Conservation (phyloP, 2,113 vertebrate genomes). For the Trogon surrucura region DNA sequence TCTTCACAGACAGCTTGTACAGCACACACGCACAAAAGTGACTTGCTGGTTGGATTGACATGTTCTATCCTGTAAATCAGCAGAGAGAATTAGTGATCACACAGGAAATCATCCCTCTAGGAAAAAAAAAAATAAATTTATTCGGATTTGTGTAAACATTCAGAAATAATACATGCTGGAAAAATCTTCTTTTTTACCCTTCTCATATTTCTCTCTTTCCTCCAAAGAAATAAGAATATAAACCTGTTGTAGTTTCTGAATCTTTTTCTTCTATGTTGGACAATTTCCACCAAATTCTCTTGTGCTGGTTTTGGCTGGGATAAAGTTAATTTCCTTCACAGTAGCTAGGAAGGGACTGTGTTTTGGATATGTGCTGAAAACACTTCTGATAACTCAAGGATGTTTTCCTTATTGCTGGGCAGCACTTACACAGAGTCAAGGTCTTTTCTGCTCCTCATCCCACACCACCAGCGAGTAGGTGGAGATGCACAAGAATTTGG, state of each 20-base stretch:
- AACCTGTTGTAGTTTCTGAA: background rate
- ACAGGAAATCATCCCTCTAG: slow-evolving; percentile 44
- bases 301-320: too few relatives aligned
- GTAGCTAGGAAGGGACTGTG: background rate
- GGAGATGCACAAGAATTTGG: too few relatives aligned
- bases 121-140: slow-evolving; percentile 6
- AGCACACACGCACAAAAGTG: background rate
- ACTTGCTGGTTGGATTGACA: slow-evolving; percentile 54
- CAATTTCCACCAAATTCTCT: background rate
- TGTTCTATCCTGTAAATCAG: slow-evolving; percentile 40
- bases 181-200: background rate
- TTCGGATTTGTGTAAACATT: background rate
- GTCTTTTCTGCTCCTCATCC: too few relatives aligned
- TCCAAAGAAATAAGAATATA: background rate
- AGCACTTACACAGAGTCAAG: too few relatives aligned
- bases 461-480: too few relatives aligned
- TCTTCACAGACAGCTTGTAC: slow-evolving; percentile 43
- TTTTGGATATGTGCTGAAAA: background rate
- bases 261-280: background rate
- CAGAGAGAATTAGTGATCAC: slow-evolving; percentile 53
- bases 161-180: background rate
- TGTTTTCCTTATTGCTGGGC: background rate
- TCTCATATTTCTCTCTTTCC: background rate
- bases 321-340: background rate
- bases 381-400: background rate